These are phyloP conservation scores for Anas platyrhynchos DNA, from an alignment of 2,113 vertebrate species.

Conservation along the genomic window DNA sequence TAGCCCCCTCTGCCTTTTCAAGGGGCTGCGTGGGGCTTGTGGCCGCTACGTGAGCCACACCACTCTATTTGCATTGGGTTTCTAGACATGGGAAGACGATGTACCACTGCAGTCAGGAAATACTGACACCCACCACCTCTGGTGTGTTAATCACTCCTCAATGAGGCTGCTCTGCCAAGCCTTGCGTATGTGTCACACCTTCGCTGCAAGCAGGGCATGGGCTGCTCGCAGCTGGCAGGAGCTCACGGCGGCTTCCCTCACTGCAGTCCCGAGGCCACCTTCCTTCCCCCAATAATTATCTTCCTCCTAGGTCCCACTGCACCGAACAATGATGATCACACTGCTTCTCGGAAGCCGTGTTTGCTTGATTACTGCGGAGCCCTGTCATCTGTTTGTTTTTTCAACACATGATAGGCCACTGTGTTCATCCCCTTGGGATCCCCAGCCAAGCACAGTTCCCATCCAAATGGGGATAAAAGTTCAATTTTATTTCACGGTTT, in stretches of 20 bases:
- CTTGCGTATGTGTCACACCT: conserved; percentile 34
- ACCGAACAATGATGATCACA: conserved; percentile 21
- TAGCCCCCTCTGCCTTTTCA: neutral
- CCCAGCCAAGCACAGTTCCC: conserved; percentile 41
- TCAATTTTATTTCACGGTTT: conserved; percentile 72
- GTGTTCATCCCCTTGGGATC: conserved; percentile 9
- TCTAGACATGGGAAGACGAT: conserved; percentile 1
- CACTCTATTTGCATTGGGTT: neutral
- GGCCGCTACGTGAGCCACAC: neutral
- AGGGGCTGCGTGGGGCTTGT: neutral
- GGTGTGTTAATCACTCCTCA: neutral
- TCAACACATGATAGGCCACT: conserved; percentile 47
- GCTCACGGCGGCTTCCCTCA: neutral
- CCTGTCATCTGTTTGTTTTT: conserved; percentile 58
- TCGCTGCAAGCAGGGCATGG: neutral
- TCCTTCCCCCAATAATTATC: neutral
- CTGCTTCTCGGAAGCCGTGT: conserved; percentile 36
- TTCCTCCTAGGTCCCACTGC: neutral
- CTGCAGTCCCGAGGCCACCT: neutral
- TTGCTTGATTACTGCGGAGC: conserved; percentile 31
- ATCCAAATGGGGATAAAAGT: conserved; percentile 67
- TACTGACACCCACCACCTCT: neutral
- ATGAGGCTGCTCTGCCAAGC: neutral
- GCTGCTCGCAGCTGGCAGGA: neutral
- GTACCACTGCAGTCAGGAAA: neutral